A percentile compares a stretch with the other conserved stretches of the same genome.
phyloP scores from a whole-genome alignment of 2,888 invertebrate species.

The Euzophera pinguis region DNA sequence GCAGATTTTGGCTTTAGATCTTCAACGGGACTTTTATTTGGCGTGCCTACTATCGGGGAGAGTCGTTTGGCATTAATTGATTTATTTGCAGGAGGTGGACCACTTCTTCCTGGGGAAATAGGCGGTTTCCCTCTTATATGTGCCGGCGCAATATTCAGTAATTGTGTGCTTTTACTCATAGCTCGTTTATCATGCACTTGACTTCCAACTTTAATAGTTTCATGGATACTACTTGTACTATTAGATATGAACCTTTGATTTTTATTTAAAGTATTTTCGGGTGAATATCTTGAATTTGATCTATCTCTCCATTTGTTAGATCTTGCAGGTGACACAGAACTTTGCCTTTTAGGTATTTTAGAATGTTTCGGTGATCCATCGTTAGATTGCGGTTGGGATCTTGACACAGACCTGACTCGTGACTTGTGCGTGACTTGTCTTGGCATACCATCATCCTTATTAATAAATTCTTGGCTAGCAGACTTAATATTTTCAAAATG shows the following conservation, averaged over 20 bases:
- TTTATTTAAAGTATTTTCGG: conserved; percentile 48
- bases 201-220: conserved; percentile 63
- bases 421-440: conserved; percentile 59
- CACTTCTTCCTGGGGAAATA: conserved; percentile 66
- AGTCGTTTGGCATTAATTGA: conserved; percentile 66
- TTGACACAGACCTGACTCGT: conserved; percentile 54
- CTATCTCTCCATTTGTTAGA: conserved; percentile 31
- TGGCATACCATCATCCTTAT: conserved; percentile 42
- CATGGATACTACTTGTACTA: conserved; percentile 73
- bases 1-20: conserved; percentile 56
- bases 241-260: conserved; percentile 68
- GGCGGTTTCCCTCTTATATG: conserved; percentile 72
- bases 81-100: conserved; percentile 71
- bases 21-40: conserved; percentile 70
- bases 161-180: conserved; percentile 65
- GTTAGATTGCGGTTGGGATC: conserved; percentile 69
- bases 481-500: conserved; percentile 49
- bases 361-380: conserved; percentile 72
- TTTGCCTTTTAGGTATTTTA: conserved; percentile 71
- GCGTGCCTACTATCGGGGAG: conserved; percentile 74
- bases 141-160: conserved; percentile 54
- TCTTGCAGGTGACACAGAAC: conserved; percentile 65
- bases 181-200: conserved; percentile 60
- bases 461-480: conserved; percentile 46
- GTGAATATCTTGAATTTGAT: conserved; percentile 38